Evolutionary conservation across 2,888 invertebrate genomes (phyloP).

Genomic region (Andrena trimmerana): DNA sequence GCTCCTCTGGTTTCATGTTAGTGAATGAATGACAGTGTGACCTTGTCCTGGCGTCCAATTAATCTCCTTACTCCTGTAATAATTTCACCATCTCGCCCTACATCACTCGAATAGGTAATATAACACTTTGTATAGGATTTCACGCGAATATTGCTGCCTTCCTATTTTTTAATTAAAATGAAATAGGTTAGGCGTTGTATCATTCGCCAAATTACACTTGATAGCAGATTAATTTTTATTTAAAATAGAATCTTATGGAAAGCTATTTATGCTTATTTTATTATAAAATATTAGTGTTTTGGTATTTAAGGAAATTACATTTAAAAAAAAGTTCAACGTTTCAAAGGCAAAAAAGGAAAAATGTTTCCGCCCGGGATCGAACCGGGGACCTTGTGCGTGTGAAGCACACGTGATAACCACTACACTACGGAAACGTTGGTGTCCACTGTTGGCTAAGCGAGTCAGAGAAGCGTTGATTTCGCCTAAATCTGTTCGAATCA

Average conservation of each 20-base stretch:
- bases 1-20: background rate
- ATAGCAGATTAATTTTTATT: no score
- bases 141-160: no score
- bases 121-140: no score
- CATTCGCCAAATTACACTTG: no score
- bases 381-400: constrained; percentile 93
- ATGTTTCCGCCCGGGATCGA: constrained; percentile 95
- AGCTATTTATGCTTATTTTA: no score
- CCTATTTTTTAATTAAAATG: no score
- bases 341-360: constrained; percentile 74
- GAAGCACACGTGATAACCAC: constrained; percentile 93
- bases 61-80: no score
- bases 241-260: no score
- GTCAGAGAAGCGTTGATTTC: background rate
- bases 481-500: background rate
- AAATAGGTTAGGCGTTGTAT: no score
- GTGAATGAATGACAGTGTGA: background rate
- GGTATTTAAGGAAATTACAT: background rate
- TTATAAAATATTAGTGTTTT: no score
- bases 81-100: no score
- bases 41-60: background rate
- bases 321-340: background rate
- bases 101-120: no score
- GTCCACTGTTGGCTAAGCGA: background rate
- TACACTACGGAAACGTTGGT: constrained; percentile 89